phyloP scores from a whole-genome alignment of 2,797 vertebrate species.

The Alauda arvensis region DNA sequence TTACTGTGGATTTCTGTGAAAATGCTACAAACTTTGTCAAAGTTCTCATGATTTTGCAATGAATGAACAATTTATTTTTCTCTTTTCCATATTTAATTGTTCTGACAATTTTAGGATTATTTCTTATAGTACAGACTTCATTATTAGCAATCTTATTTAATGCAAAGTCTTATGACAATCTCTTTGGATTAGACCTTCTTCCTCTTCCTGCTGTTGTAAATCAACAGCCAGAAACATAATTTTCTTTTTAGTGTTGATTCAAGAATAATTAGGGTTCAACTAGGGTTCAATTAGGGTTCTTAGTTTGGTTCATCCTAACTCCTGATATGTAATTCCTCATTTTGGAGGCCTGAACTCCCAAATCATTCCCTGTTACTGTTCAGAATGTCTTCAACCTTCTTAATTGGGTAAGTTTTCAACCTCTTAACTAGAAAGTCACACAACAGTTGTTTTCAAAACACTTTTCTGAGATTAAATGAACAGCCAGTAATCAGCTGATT shows the following conservation, averaged over 20 bases:
- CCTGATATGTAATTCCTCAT: neutral
- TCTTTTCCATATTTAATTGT: neutral
- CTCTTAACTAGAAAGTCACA: neutral
- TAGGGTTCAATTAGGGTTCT: neutral
- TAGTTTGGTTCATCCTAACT: neutral
- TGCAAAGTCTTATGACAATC: neutral
- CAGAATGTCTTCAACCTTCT: neutral
- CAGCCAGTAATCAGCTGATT: neutral
- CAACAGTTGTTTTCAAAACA: neutral
- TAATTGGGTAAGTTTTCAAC: accelerated
- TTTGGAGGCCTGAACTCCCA: neutral
- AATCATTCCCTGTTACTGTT: neutral
- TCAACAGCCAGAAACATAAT: neutral
- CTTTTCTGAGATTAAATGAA: neutral
- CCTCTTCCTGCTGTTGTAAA: neutral
- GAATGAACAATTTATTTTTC: neutral
- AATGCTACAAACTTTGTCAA: neutral
- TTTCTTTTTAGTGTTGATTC: neutral
- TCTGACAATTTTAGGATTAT: neutral
- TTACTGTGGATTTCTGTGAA: neutral
- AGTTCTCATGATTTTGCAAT: neutral
- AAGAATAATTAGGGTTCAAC: neutral
- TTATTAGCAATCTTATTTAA: neutral
- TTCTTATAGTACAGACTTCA: neutral
- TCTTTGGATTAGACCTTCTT: neutral